Percentiles rank a stretch among this genome's conserved stretches.
phyloP scores from a whole-genome alignment of 1,140 invertebrate species.

The Probaryconus sp. region DNA sequence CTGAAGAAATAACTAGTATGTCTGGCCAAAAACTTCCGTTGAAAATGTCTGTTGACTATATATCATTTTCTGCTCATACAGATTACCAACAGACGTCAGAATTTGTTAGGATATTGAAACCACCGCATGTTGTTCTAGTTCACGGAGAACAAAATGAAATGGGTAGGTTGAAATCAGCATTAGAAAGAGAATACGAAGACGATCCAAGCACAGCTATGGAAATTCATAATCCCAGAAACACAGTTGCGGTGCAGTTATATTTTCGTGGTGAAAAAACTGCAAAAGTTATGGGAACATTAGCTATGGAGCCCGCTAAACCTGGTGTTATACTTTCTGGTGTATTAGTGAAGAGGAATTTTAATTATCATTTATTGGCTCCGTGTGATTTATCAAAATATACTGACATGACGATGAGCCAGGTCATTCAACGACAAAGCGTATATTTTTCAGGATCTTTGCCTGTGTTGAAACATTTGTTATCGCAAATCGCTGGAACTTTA shows the following conservation, averaged over 20 bases:
- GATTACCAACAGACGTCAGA: slow-evolving; percentile 99
- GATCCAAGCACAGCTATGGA: slow-evolving; percentile 91
- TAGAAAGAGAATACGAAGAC: slow-evolving; percentile 96
- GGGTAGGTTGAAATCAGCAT: slow-evolving; percentile 94
- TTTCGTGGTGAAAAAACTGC: slow-evolving; percentile 99
- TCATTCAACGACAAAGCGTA: slow-evolving; percentile 93
- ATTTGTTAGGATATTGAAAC: slow-evolving; percentile 95
- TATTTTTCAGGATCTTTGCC: slow-evolving; percentile 88
- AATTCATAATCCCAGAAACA: slow-evolving; percentile 98
- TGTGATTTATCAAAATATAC: slow-evolving; percentile 97
- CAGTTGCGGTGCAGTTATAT: slow-evolving; percentile 93
- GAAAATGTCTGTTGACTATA: slow-evolving; percentile 99
- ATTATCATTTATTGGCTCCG: slow-evolving; percentile 96
- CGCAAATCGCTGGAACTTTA: slow-evolving; percentile 89
- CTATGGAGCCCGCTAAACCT: slow-evolving; percentile 88
- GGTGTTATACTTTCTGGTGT: slow-evolving; percentile 93
- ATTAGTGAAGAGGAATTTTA: slow-evolving; percentile 98
- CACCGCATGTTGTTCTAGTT: slow-evolving; percentile 97
- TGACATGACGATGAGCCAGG: slow-evolving; percentile 94
- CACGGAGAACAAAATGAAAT: slow-evolving; percentile 99
- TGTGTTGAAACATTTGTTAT: slow-evolving; percentile 89
- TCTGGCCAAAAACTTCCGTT: slow-evolving; percentile 96
- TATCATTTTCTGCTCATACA: slow-evolving; percentile 99
- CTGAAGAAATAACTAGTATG: slow-evolving; percentile 97
- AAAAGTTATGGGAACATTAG: slow-evolving; percentile 96